Evolutionary conservation across 1,140 invertebrate genomes (phyloP), one percentile per base, ranked within the genome.

Genomic region (Teleogryllus occipitalis): DNA sequence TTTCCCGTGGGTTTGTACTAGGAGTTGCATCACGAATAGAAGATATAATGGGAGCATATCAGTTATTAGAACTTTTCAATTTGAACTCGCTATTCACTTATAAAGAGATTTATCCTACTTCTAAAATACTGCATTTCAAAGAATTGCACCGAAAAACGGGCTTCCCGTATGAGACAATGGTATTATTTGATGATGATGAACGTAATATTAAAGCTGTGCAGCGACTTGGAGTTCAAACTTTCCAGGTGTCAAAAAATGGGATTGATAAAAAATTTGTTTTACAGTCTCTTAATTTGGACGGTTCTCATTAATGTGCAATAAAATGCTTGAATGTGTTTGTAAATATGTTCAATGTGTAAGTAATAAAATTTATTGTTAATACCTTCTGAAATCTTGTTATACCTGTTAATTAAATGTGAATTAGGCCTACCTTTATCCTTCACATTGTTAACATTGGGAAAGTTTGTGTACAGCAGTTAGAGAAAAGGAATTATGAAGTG

Each of bases 101-200:
- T 75, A 82, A 81, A 77, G 81, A 82, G 80, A 81, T 83, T 72
- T 83, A 82, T 80, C 80, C 82, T 22, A 76, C 81, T 47, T 74
- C 10, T 15, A 82, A 82, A 81, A 79, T 49, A 46, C 39, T 78
- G 10, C 81, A 83, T 81, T 81, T 82, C 77, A 39, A 77, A 12
- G 48, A 79, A 75, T 81, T 81, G 14, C 81, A 39, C 46, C 79
- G 82, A 75, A 79, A 84, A 21, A 86, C 85, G 80, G 86, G 85
- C 46, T 65, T 87, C n/a, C 78, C 82, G 0, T 88, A 84, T 82
- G 82, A 83, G n/a, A 86, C 88, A 7, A 90, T 90, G 89, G 75
- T 87, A 7, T 87, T 87, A 78, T 87, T 87, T 81, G 86, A 87
- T 81, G 86, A 87, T 81, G 86, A 87, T 80, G 74, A 81, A 65